phyloP scores from a whole-genome alignment of 2,888 invertebrate genomes.

The Liodrosophila aerea region DNA sequence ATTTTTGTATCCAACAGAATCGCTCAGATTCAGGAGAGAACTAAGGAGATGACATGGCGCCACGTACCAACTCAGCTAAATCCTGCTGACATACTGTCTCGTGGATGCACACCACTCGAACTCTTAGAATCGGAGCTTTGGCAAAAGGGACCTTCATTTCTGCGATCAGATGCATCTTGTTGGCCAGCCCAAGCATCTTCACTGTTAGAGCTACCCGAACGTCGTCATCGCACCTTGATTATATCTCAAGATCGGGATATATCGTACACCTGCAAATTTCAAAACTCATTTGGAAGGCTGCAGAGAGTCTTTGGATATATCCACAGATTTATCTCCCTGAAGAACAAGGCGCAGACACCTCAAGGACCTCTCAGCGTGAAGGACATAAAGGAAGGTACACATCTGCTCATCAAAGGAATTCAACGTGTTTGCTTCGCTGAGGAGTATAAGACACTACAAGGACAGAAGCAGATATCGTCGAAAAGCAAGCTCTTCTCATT shows the following conservation, averaged over 20 bases:
- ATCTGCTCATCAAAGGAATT: background rate
- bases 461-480: background rate
- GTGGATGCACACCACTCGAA: too few relatives aligned
- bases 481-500: background rate
- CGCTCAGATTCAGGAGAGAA: slow-evolving; percentile 10
- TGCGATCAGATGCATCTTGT: too few relatives aligned
- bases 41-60: background rate
- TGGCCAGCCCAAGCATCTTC: too few relatives aligned
- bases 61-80: slow-evolving; percentile 3
- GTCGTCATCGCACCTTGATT: too few relatives aligned
- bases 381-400: too few relatives aligned
- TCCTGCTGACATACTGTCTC: slow-evolving; percentile 4
- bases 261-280: too few relatives aligned
- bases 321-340: background rate
- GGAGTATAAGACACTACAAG: background rate
- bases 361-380: background rate
- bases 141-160: too few relatives aligned
- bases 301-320: background rate
- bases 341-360: background rate
- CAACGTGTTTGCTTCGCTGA: background rate
- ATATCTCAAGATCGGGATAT: too few relatives aligned
- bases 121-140: too few relatives aligned
- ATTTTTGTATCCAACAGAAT: slow-evolving; percentile 20
- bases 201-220: too few relatives aligned
- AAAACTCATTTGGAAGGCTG: too few relatives aligned